phyloP scores from a whole-genome alignment of 2,113 vertebrate genomes.

The Bothrops jararaca region DNA sequence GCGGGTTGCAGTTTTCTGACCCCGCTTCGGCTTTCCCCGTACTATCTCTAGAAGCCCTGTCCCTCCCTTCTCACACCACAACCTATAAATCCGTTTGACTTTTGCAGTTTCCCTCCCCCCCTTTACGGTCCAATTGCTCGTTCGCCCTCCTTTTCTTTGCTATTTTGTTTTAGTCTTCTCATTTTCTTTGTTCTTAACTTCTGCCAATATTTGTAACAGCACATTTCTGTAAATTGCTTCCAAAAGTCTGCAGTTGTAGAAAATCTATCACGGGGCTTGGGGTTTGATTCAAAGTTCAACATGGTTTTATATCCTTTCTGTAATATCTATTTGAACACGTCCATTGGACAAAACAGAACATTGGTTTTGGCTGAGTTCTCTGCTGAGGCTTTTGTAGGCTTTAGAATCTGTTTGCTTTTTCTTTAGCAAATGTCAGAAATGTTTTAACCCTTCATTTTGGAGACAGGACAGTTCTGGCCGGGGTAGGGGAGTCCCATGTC shows the following conservation, averaged over 20 bases:
- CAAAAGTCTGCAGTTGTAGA: conserved; percentile 32
- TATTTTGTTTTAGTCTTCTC: conserved; percentile 31
- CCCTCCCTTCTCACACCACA: conserved; percentile 21
- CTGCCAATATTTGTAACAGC: conserved; percentile 32
- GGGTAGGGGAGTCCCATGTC: neutral
- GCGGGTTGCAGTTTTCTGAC: neutral
- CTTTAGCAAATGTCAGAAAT: conserved; percentile 15
- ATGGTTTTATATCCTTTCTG: conserved; percentile 31
- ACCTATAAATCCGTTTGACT: conserved; percentile 27
- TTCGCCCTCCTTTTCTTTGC: neutral
- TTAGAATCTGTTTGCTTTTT: conserved; percentile 16
- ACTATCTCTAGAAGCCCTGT: neutral
- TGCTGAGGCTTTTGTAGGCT: conserved; percentile 9
- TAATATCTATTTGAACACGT: conserved; percentile 28
- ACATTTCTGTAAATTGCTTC: conserved; percentile 37
- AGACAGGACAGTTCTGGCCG: neutral
- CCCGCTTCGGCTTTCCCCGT: neutral
- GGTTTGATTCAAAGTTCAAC: conserved; percentile 30
- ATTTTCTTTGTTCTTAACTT: conserved; percentile 38
- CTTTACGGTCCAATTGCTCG: conserved; percentile 21
- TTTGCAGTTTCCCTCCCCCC: neutral
- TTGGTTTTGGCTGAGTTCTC: conserved; percentile 22
- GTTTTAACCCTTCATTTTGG: neutral
- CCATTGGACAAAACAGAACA: conserved; percentile 9
- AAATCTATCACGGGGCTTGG: conserved; percentile 4